Conservation (phyloP, 2,113 vertebrate genomes). For the Montifringilla adamsi region DNA sequence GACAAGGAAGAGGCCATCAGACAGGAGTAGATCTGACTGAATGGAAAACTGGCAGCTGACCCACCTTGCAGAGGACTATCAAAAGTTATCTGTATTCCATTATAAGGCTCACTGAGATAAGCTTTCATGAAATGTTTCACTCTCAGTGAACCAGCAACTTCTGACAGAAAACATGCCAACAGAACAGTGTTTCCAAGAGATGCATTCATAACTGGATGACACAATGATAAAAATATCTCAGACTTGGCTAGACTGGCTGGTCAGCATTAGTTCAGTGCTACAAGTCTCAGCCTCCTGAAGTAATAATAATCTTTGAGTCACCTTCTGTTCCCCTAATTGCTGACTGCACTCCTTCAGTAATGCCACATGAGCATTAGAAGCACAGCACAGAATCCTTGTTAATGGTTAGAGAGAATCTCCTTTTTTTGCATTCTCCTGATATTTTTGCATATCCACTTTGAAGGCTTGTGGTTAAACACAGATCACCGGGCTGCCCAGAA, state of each 20-base stretch:
- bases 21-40: not conserved
- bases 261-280: not conserved
- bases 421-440: not conserved
- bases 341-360: not conserved
- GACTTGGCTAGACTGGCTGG: not conserved
- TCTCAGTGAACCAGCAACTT: conserved; percentile 46
- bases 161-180: conserved; percentile 29
- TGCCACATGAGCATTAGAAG: not conserved
- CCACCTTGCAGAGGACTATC: not conserved
- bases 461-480: not conserved
- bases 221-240: conserved; percentile 4
- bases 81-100: conserved; percentile 21
- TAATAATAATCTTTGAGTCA: not conserved
- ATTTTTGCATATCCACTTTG: not conserved
- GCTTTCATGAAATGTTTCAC: conserved; percentile 32
- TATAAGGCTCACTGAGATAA: conserved; percentile 36
- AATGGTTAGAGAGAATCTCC: not conserved
- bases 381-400: not conserved
- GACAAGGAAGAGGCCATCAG: not conserved
- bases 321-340: not conserved
- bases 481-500: not conserved
- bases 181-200: conserved; percentile 5
- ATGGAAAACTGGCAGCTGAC: conserved; percentile 34
- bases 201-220: not conserved
- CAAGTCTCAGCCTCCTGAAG: not conserved